Evolutionary conservation across 2,797 vertebrate genomes (phyloP).

Genomic region (Carduelis carduelis): DNA sequence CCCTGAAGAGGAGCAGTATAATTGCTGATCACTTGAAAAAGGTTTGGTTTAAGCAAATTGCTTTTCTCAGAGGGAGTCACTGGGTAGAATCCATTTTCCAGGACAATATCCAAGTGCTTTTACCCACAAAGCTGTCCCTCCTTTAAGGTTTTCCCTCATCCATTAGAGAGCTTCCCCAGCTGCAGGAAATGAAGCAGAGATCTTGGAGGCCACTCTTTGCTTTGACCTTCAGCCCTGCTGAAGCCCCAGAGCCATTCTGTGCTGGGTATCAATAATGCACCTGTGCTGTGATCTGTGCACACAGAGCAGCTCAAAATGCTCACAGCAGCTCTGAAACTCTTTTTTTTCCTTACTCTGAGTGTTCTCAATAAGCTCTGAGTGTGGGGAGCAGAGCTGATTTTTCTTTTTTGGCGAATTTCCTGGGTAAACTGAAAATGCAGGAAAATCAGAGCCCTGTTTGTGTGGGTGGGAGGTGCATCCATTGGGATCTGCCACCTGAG

Average conservation of each 20-base stretch:
- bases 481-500: accelerated
- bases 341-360: neutral
- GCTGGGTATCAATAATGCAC: neutral
- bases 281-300: neutral
- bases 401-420: neutral
- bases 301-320: neutral
- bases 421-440: neutral
- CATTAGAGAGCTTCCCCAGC: neutral
- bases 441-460: neutral
- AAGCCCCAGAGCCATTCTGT: neutral
- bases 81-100: neutral
- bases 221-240: neutral
- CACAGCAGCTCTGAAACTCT: neutral
- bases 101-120: neutral
- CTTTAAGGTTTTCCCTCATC: neutral
- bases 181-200: neutral
- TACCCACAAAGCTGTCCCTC: neutral
- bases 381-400: neutral
- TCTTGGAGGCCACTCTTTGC: neutral
- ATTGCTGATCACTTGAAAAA: neutral
- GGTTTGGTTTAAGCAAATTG: neutral
- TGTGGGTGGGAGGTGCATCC: neutral
- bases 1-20: neutral
- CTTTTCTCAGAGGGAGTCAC: neutral
- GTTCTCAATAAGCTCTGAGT: neutral